A percentile compares a stretch with the other conserved stretches of the same genome.
Conservation (phyloP, 2,113 vertebrate species). For the Ochotona curzoniae region DNA sequence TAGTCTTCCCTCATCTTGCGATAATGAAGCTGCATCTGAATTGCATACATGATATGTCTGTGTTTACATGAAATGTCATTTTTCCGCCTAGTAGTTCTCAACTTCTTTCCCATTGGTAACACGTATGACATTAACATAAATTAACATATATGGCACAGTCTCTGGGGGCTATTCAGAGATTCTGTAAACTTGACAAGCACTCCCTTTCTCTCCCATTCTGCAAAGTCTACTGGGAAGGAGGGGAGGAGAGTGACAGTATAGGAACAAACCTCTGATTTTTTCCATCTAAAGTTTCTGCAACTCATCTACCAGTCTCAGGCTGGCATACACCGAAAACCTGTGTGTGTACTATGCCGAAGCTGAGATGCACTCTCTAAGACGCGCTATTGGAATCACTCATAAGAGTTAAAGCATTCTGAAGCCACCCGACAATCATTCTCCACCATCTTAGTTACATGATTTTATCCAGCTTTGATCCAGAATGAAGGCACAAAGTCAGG, state of each 20-base stretch:
- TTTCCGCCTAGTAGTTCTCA: slow-evolving; percentile 46
- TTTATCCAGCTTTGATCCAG: background rate
- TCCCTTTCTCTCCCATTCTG: background rate
- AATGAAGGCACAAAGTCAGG: background rate
- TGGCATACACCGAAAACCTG: background rate
- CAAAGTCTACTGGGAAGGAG: slow-evolving; percentile 9
- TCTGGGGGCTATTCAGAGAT: background rate
- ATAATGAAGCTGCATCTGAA: slow-evolving; percentile 34
- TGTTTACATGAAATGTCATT: slow-evolving; percentile 58
- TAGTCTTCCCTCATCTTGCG: slow-evolving; percentile 20
- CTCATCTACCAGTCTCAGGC: background rate
- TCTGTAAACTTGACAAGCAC: background rate
- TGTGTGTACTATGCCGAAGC: background rate
- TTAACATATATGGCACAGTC: slow-evolving; percentile 19
- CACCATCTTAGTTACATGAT: background rate
- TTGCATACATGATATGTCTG: background rate
- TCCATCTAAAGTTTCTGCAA: background rate
- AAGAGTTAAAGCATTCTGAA: background rate
- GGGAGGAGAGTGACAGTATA: background rate
- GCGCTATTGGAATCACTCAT: background rate
- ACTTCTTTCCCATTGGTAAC: slow-evolving; percentile 11
- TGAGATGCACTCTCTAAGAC: background rate
- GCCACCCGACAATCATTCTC: background rate
- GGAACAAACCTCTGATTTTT: background rate
- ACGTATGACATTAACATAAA: slow-evolving; percentile 37